Evolutionary conservation across 2,113 vertebrate genomes (phyloP), one percentile per base, ranked within the genome.

Genomic region (Calyptommatus sinebrachiatus): DNA sequence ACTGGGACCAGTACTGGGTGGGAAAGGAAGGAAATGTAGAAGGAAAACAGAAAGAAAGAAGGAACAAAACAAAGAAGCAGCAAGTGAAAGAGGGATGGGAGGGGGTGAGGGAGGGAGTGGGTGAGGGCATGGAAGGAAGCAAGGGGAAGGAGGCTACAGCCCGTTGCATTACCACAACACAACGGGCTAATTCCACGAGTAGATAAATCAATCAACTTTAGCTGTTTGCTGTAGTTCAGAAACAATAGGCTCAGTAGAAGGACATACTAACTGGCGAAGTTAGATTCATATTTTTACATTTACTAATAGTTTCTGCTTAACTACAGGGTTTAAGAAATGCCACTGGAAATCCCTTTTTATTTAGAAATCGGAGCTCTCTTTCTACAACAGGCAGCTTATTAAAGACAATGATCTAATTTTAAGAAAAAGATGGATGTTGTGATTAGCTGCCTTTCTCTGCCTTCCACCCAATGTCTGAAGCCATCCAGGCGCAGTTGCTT

Each of bases 211-310:
- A 18, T 57, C 12, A 57, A 60, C 45, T 11, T 31, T 79, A 31
- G 63, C 24, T 68, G 21, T 8, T 72, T 41, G 35, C 35, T 41
- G 35, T 41, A 45, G 20, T 45, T 45, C 71, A 57, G 50, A 48
- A 80, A 14, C 29, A 60, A 80, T 18, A 22, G 2, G 5, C 16
- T 26, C n/a, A 65, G n/a, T 71, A 46, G 67, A 71, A 69, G 50
- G 7, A 22, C 6, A 66, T 63, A 29, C 9, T 50, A 1, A 0
- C 29, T 2, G 66, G 0, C 73, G 83, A 86, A 66, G 35, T 0
- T 21, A 76, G 35, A 14, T 0, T 0, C 0, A 41, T 0, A 18
- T 72, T 0, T 4, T 5, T 1, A 61, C 0, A 0, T 1, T 71
- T n/a, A 71, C 0, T 0, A 0, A 0, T 6, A 31, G 6, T 41